Conservation (phyloP, 2,797 vertebrate genomes). For the Girardinus metallicus region DNA sequence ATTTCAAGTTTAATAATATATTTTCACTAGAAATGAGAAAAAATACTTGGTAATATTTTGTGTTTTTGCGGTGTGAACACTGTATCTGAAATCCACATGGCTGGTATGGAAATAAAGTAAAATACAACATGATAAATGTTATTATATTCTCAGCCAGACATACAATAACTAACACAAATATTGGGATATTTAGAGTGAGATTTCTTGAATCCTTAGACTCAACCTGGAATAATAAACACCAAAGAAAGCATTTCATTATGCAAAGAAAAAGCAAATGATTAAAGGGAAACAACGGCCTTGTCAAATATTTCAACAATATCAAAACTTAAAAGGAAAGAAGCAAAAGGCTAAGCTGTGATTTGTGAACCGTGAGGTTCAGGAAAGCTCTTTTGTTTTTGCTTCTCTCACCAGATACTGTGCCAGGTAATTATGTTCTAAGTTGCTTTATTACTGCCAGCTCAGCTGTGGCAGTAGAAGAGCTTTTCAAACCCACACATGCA, state of each 20-base stretch:
- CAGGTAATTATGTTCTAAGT: background rate
- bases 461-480: background rate
- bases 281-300: background rate
- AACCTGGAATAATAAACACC: background rate
- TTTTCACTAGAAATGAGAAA: too few relatives aligned
- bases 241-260: background rate
- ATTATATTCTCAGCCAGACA: background rate
- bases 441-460: constrained; percentile 2
- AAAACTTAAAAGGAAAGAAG: background rate
- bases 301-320: background rate
- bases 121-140: background rate
- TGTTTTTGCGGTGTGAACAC: background rate
- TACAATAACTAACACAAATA: background rate
- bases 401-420: background rate
- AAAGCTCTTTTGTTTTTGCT: background rate
- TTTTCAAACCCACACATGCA: background rate
- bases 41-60: too few relatives aligned
- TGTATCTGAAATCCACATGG: background rate
- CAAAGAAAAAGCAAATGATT: background rate
- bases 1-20: too few relatives aligned
- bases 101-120: background rate
- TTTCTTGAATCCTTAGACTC: background rate
- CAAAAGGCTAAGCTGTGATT: background rate
- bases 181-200: background rate
- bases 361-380: background rate